These are phyloP conservation scores for Galerucella nymphaeae DNA, from an alignment of 2,888 invertebrate species.

Conservation along the genomic window DNA sequence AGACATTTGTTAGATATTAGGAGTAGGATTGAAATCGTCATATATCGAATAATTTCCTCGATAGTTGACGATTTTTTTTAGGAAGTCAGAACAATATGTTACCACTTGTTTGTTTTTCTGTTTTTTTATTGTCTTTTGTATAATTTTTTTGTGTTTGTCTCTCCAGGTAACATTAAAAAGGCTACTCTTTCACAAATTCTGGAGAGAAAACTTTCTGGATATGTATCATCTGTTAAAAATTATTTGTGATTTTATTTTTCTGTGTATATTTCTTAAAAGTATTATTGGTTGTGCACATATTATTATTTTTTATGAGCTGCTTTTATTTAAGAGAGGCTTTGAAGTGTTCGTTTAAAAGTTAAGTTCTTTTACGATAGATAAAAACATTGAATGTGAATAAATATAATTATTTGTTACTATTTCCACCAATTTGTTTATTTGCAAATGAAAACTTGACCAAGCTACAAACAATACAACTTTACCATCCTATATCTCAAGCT, in stretches of 20 bases:
- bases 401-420: background rate
- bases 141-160: constrained; percentile 43
- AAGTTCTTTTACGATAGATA: constrained; percentile 26
- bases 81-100: constrained; percentile 62
- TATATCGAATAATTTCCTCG: constrained; percentile 6
- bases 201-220: background rate
- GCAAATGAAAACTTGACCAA: too few relatives aligned
- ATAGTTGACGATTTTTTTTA: constrained; percentile 45
- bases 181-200: too few relatives aligned
- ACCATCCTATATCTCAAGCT: too few relatives aligned
- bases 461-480: too few relatives aligned
- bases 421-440: too few relatives aligned
- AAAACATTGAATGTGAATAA: constrained; percentile 18
- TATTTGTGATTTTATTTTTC: constrained; percentile 49
- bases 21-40: constrained; percentile 31
- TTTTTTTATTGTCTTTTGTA: constrained; percentile 34
- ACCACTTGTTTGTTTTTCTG: constrained; percentile 57
- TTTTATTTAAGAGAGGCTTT: constrained; percentile 49
- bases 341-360: constrained; percentile 47
- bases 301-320: constrained; percentile 53
- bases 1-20: constrained; percentile 54
- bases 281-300: constrained; percentile 58
- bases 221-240: constrained; percentile 39
- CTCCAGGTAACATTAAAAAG: constrained; percentile 11
- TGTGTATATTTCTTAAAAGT: constrained; percentile 38